Evolutionary conservation across 2,113 vertebrate species (phyloP).

Genomic region (Zosterops japonicus): DNA sequence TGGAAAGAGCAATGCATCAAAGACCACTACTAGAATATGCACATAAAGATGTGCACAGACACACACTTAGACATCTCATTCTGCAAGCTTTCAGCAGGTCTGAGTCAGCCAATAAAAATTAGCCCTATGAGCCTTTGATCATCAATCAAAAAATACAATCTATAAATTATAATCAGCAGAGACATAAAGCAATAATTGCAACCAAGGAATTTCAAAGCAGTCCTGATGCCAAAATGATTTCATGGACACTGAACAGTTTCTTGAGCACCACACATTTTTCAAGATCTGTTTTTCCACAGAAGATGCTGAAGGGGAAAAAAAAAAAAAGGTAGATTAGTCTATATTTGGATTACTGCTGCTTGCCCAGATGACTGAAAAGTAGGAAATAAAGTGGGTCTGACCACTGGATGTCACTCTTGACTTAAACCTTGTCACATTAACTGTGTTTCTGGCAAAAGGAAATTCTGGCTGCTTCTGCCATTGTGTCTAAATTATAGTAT

Average conservation of each 20-base stretch:
- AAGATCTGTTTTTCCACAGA: not conserved
- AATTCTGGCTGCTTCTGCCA: not conserved
- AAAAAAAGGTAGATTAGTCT: not conserved
- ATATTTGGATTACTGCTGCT: not conserved
- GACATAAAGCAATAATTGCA: not conserved
- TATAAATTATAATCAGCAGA: not conserved
- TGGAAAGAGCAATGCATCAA: not conserved
- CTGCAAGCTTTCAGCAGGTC: not conserved
- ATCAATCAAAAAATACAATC: not conserved
- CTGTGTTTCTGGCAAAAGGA: not conserved
- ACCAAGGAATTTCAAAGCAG: not conserved
- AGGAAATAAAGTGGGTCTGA: not conserved
- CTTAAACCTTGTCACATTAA: not conserved
- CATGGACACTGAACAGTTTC: not conserved
- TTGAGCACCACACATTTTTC: not conserved
- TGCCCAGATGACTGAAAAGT: not conserved
- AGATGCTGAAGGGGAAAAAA: not conserved
- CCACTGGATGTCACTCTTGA: conserved; percentile 40
- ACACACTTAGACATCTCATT: not conserved
- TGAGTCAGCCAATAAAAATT: not conserved
- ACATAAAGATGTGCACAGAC: not conserved
- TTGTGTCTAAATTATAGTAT: not conserved
- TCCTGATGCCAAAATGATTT: not conserved
- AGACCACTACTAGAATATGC: not conserved
- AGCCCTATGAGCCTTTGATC: not conserved